Conservation (phyloP, 2,797 vertebrate genomes). For the Ctenosaura bakeri region DNA sequence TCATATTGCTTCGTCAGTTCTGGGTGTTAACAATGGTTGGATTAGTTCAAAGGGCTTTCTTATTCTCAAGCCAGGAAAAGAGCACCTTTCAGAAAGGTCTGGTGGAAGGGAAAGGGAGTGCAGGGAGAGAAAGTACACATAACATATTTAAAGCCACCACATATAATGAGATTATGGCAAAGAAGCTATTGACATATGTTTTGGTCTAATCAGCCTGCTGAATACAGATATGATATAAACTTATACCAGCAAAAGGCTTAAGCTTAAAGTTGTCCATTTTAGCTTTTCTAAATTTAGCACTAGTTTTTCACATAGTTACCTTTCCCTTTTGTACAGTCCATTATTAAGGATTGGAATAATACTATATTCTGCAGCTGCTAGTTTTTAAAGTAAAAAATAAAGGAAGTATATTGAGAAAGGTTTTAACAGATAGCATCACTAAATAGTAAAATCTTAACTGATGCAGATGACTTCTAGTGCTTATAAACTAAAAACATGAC, state of each 20-base stretch:
- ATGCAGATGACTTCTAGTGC: neutral
- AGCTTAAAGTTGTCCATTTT: slow-evolving; percentile 62
- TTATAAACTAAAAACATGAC: neutral
- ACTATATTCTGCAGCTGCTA: slow-evolving; percentile 52
- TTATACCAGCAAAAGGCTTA: slow-evolving; percentile 61
- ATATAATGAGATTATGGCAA: slow-evolving; percentile 45
- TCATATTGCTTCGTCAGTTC: neutral
- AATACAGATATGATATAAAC: slow-evolving; percentile 68
- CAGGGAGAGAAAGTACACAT: neutral
- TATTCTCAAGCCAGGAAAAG: slow-evolving; percentile 32
- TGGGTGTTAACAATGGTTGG: neutral
- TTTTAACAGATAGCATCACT: slow-evolving; percentile 39
- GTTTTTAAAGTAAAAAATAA: slow-evolving; percentile 41
- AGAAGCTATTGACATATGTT: slow-evolving; percentile 48
- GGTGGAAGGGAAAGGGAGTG: slow-evolving; percentile 41
- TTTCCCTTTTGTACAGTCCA: slow-evolving; percentile 60
- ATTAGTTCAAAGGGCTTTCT: neutral
- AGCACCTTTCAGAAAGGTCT: slow-evolving; percentile 39
- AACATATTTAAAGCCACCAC: slow-evolving; percentile 37
- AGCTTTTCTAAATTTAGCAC: slow-evolving; percentile 61
- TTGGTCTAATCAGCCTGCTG: slow-evolving; percentile 61
- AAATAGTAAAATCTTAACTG: slow-evolving; percentile 7
- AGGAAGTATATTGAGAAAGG: neutral
- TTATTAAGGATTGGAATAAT: slow-evolving; percentile 60
- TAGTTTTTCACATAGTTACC: slow-evolving; percentile 52